A percentile compares a stretch with the other conserved stretches of the same genome.
Evolutionary conservation across 2,888 invertebrate species (phyloP).

Genomic region (Eilema griseolum): DNA sequence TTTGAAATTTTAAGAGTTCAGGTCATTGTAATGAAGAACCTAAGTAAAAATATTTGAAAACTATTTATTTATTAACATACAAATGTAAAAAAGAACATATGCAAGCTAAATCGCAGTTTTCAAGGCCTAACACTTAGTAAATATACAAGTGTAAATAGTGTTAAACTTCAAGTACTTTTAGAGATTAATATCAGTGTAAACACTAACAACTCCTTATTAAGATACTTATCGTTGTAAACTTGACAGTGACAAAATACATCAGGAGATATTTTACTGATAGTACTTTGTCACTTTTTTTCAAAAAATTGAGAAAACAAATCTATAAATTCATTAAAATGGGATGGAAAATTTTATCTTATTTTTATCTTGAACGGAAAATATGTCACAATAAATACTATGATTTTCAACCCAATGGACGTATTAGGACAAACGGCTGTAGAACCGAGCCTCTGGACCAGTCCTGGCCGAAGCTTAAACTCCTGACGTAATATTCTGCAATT

Average conservation of each 20-base stretch:
- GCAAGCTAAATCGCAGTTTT: neutral
- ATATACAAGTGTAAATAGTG: neutral
- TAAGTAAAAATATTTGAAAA: neutral
- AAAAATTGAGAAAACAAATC: too few species aligned
- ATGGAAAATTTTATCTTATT: too few species aligned
- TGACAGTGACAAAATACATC: neutral
- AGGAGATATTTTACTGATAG: neutral
- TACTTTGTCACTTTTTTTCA: neutral
- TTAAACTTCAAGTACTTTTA: conserved; percentile 1
- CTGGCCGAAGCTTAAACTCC: too few species aligned
- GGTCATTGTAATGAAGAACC: neutral
- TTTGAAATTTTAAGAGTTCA: neutral
- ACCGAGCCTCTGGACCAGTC: too few species aligned
- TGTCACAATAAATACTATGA: too few species aligned
- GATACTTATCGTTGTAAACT: neutral
- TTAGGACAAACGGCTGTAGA: too few species aligned
- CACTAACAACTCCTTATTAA: neutral
- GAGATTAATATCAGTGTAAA: neutral
- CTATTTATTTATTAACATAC: neutral
- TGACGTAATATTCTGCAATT: too few species aligned
- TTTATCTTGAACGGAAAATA: too few species aligned
- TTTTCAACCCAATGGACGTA: too few species aligned
- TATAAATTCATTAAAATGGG: too few species aligned
- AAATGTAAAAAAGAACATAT: neutral
- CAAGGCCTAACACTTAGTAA: neutral